Evolutionary conservation across 2,888 invertebrate species (phyloP), one percentile per base, ranked within the genome.

Genomic region (Cerastoderma edule): DNA sequence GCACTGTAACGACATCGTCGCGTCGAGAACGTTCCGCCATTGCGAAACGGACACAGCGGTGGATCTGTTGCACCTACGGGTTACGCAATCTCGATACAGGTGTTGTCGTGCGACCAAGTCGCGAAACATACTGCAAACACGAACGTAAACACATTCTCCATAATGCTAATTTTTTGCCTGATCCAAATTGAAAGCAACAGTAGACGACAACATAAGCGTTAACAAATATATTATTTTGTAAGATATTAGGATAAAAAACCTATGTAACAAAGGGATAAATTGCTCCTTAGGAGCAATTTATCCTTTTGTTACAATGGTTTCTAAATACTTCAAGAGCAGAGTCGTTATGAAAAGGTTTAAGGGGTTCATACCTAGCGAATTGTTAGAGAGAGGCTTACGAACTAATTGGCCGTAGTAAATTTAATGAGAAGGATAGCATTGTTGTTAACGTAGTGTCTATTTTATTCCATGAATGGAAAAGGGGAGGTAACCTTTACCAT

Each of bases 71-170:
- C 39, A 63, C 71, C 56, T 67, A 75, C 68, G 50, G 75, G 75
- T 72, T 72, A 72, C 56, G 75, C 72, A 63, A 69, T 35, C 28
- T 35, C 48, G 69, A 39, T 68, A 79, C 79, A 79, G 79, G 75
- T 79, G 79, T 69, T 44, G 66, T 39, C 4, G 60, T 39, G 27
- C 35, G 60, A 39, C 63, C 48, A 60, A 57, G 39, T 24, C 32
- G n/a, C 60, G 66, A 48, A 66, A 50, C 50, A 66, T 53, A 66
- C 35, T 48, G 66, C 66, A 33, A 5, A 24, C 5, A 24, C n/a
- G 48, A 48, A n/a, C 22, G 22, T 5, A n/a, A 48, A n/a, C 48
- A 48, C 24, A 22, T 48, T n/a, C 24, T 48, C 48, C 24, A 22
- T n/a, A 48, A n/a, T 22, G 48, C 48, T 24, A 48, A 48, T 22